Evolutionary conservation across 1,140 invertebrate species (phyloP), one percentile per base, ranked within the genome.

Genomic region (Drosophila pseudoobscura): DNA sequence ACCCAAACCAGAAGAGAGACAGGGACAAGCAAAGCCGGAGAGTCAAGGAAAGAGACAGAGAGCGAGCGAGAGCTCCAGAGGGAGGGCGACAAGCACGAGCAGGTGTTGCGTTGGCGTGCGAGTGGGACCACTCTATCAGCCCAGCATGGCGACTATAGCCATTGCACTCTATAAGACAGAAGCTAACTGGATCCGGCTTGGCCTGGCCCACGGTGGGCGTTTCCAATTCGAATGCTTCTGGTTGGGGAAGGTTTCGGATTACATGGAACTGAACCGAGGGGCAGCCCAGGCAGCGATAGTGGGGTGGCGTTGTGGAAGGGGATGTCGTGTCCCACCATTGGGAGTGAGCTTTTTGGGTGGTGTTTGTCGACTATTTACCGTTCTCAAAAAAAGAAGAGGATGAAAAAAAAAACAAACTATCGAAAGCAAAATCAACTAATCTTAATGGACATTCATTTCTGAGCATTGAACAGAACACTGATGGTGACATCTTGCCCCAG

Each of bases 361-460:
- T 46, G 58, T 64, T 75, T 75, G 62, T 65, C 73, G 65, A 82
- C 80, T 87, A 82, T 87, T 87, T 78, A 87, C 75, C 78, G 61
- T 64, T 68, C 80, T 85, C 78, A 80, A 87, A 51, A 51, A 60
- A 43, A 55, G 31, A 43, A 6, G 2, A 47, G 20, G 13, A 17
- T 39, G 35, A 35, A 39, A n/a, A 58, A 74, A n/a, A 64, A 63
- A 74, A 44, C 54, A 78, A 87, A 80, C 74, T 80, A 87, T 85
- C 82, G 82, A 78, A 82, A 64, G 65, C 78, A 85, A 85, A 85
- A 87, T 85, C 82, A 87, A 85, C 82, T 87, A 85, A 85, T 80
- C 82, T 82, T 85, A 85, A 85, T 85, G 82, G 82, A 87, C 82
- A 82, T 76, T 85, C 78, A 77, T 75, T 56, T 72, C 39, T 60